These are phyloP conservation scores for Melanotaenia parkinsoni DNA, from an alignment of 2,797 vertebrate genomes.

Conservation along the genomic window DNA sequence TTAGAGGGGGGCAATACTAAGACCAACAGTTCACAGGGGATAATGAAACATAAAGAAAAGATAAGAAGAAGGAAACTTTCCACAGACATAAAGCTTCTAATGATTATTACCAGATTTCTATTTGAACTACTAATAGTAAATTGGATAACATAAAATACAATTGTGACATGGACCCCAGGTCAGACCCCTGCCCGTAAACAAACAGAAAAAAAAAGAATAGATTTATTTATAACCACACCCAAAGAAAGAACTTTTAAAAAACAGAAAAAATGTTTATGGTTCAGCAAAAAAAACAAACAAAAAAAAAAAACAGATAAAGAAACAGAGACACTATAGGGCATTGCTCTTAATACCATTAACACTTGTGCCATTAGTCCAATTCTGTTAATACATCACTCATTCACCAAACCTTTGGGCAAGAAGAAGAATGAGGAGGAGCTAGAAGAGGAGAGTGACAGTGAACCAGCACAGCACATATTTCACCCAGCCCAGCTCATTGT, in stretches of 20 bases:
- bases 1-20: conserved; percentile 26
- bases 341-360: conserved; percentile 43
- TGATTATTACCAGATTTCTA: not conserved
- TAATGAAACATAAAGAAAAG: not conserved
- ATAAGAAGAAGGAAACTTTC: not conserved
- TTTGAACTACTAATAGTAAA: not conserved
- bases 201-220: too few species aligned
- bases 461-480: conserved; percentile 49
- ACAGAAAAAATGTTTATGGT: conserved; percentile 11
- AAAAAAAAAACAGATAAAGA: conserved; percentile 4
- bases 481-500: conserved; percentile 48
- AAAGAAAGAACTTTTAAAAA: not conserved
- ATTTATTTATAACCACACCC: not conserved
- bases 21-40: conserved; percentile 6
- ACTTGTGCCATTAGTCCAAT: conserved; percentile 32
- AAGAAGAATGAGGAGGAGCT: conserved; percentile 43
- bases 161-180: not conserved
- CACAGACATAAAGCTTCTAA: not conserved
- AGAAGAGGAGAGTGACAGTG: conserved; percentile 44
- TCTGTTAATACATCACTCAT: conserved; percentile 64
- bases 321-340: conserved; percentile 24
- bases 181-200: not conserved
- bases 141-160: too few species aligned
- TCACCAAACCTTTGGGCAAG: conserved; percentile 46
- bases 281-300: not conserved